Evolutionary conservation across 2,113 vertebrate genomes (phyloP).

Genomic region (Gorsachius goisagi): DNA sequence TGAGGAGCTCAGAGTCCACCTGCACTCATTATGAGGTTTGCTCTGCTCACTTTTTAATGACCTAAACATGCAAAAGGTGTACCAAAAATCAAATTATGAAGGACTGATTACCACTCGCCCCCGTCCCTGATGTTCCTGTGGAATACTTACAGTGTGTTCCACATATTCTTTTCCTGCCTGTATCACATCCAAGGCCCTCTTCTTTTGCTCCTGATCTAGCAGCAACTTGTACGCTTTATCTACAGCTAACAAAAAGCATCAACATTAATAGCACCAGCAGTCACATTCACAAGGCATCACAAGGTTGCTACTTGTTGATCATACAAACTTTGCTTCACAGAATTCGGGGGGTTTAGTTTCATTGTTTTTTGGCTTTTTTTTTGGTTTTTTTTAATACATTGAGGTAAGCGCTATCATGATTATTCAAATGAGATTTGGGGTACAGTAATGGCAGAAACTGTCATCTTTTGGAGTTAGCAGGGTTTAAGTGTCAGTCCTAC

Average conservation of each 20-base stretch:
- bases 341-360: neutral
- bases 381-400: neutral
- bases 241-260: conserved; percentile 84
- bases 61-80: neutral
- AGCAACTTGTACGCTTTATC: conserved; percentile 97
- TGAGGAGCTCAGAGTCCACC: neutral
- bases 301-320: neutral
- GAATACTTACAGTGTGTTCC: conserved; percentile 90
- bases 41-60: neutral
- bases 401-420: neutral
- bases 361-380: neutral
- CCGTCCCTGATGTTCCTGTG: neutral
- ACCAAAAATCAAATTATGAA: neutral
- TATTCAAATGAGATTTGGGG: neutral
- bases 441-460: neutral
- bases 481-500: neutral
- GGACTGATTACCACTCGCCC: neutral
- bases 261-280: conserved; percentile 63
- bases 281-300: conserved; percentile 11
- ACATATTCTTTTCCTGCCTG: conserved; percentile 95
- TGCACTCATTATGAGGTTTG: neutral
- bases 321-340: neutral
- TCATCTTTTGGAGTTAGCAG: neutral
- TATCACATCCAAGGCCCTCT: conserved; percentile 94
- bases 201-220: conserved; percentile 95